Conservation (phyloP, 2,888 invertebrate genomes). For the Amiota mariae region DNA sequence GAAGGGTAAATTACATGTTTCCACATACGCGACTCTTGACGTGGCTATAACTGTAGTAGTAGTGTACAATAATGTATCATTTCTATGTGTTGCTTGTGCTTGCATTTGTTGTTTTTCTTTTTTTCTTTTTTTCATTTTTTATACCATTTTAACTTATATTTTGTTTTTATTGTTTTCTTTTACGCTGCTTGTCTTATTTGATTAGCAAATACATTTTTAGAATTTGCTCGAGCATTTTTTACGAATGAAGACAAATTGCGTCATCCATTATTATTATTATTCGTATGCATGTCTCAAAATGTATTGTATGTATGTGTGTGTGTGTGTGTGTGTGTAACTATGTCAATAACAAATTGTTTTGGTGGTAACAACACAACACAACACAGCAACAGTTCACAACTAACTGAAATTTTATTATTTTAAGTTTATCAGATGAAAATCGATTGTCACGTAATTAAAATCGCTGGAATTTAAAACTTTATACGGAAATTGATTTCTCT, state of each 20-base stretch:
- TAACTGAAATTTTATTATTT: no score
- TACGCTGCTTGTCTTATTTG: constrained; percentile 19
- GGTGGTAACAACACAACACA: constrained; percentile 41
- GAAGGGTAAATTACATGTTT: constrained; percentile 67
- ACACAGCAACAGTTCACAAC: constrained; percentile 43
- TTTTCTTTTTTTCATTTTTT: no score
- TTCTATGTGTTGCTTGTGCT: no score
- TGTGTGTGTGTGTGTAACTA: constrained; percentile 36
- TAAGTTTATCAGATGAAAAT: constrained; percentile 27
- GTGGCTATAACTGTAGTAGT: constrained; percentile 25
- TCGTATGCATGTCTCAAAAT: background rate
- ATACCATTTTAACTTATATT: no score
- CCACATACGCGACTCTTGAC: constrained; percentile 56
- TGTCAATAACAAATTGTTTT: constrained; percentile 30
- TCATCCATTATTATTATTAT: constrained; percentile 34
- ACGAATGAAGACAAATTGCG: constrained; percentile 54
- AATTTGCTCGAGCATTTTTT: constrained; percentile 47
- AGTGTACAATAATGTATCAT: no score
- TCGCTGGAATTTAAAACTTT: constrained; percentile 35
- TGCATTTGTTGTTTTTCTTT: no score
- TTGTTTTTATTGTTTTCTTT: constrained; percentile 17
- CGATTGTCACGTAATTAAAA: constrained; percentile 64
- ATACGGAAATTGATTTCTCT: background rate
- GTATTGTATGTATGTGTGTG: constrained; percentile 23
- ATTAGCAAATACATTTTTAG: constrained; percentile 48